A percentile compares a stretch with the other conserved stretches of the same genome.
Conservation (phyloP, 1,140 invertebrate genomes). For the Zaprionus lachaisei region DNA sequence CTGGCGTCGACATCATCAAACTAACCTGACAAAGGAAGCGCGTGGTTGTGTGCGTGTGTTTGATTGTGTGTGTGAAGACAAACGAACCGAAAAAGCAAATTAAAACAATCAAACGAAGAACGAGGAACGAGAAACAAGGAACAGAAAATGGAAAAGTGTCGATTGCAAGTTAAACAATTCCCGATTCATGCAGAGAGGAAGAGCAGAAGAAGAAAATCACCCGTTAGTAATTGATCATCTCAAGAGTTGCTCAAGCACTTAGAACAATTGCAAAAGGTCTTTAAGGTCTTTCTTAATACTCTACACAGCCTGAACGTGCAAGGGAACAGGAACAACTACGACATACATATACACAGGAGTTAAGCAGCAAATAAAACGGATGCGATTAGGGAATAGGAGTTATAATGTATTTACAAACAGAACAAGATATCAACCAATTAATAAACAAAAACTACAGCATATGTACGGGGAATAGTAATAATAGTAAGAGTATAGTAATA, state of each 20-base stretch:
- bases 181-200: constrained; percentile 89
- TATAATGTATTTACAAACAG: constrained; percentile 62
- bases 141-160: constrained; percentile 25
- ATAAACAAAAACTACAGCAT: constrained; percentile 29
- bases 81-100: constrained; percentile 66
- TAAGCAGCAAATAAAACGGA: constrained; percentile 64
- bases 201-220: constrained; percentile 28
- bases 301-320: not conserved
- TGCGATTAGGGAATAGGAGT: constrained; percentile 58
- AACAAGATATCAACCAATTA: constrained; percentile 27
- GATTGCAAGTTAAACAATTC: constrained; percentile 86
- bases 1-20: constrained; percentile 90
- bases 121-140: constrained; percentile 20
- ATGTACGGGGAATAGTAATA: constrained; percentile 27
- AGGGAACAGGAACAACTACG: not conserved
- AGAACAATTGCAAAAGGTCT: not conserved
- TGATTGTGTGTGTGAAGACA: constrained; percentile 90
- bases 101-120: constrained; percentile 48
- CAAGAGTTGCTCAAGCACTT: not conserved
- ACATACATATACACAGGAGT: constrained; percentile 30
- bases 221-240: constrained; percentile 43
- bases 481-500: constrained; percentile 33
- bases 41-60: constrained; percentile 90
- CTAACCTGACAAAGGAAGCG: constrained; percentile 95
- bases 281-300: not conserved